phyloP scores from a whole-genome alignment of 1,140 invertebrate species.

The Meloidogyne hapla region DNA sequence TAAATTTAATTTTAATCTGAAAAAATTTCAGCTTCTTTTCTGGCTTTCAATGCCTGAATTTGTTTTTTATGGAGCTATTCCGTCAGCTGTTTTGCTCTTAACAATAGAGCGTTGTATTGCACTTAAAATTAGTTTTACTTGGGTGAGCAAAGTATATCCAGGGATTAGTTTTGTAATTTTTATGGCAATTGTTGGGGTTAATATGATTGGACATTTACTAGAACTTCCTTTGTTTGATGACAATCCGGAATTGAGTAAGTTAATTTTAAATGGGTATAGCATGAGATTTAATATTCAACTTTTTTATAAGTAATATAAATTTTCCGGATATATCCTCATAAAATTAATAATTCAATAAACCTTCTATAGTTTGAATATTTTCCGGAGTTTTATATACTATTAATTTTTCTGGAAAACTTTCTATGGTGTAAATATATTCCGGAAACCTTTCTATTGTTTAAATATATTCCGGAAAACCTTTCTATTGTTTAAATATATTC shows the following conservation, averaged over 20 bases:
- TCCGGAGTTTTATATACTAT: too few relatives aligned
- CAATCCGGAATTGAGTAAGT: not conserved
- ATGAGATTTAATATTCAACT: too few relatives aligned
- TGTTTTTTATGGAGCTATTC: slow-evolving; percentile 25
- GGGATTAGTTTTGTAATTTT: not conserved
- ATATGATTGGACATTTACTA: slow-evolving; percentile 13
- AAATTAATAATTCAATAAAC: too few relatives aligned
- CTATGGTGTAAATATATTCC: too few relatives aligned
- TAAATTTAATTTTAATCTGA: not conserved
- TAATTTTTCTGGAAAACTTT: too few relatives aligned
- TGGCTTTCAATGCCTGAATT: slow-evolving; percentile 27
- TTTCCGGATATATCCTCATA: too few relatives aligned
- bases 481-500: too few relatives aligned
- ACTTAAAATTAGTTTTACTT: not conserved
- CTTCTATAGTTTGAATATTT: too few relatives aligned
- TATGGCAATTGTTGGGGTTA: not conserved
- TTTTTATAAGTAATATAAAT: too few relatives aligned
- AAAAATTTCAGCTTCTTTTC: slow-evolving; percentile 1
- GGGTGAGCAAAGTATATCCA: not conserved
- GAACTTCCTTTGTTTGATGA: slow-evolving; percentile 12
- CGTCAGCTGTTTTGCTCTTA: slow-evolving; percentile 8
- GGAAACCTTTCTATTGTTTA: too few relatives aligned
- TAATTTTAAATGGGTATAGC: not conserved
- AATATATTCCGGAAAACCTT: too few relatives aligned
- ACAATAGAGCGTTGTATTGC: slow-evolving; percentile 14